Evolutionary conservation across 2,797 vertebrate genomes (phyloP).

Genomic region (Phyllotis vaccarum): DNA sequence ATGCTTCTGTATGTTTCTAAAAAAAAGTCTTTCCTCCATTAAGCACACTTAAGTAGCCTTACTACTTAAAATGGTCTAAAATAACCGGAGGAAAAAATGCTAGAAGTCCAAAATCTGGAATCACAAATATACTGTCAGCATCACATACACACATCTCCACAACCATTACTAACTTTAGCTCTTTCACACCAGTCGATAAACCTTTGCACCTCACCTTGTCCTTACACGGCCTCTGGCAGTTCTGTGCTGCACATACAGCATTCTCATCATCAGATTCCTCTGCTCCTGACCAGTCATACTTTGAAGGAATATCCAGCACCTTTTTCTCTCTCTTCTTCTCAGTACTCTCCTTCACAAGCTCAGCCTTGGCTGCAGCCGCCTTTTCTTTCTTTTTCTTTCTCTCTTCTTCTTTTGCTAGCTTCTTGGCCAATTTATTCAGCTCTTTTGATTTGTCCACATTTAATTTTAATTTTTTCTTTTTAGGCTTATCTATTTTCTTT

Average conservation of each 20-base stretch:
- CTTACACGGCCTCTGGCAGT: constrained; percentile 98
- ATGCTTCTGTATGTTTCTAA: constrained; percentile 18
- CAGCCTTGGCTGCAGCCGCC: constrained; percentile 92
- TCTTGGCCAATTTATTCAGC: constrained; percentile 97
- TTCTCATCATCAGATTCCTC: constrained; percentile 99
- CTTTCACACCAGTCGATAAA: not conserved
- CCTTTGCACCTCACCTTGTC: constrained; percentile 93
- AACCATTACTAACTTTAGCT: not conserved
- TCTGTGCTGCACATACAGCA: constrained; percentile 96
- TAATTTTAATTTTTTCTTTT: constrained; percentile 99
- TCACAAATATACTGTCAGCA: not conserved
- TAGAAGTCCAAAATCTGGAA: constrained; percentile 19
- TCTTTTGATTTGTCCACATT: constrained; percentile 96
- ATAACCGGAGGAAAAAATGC: constrained; percentile 45
- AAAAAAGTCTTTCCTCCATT: constrained; percentile 33
- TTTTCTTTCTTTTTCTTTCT: constrained; percentile 97
- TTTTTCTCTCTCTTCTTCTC: constrained; percentile 98
- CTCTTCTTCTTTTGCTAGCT: constrained; percentile 98
- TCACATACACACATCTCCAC: not conserved
- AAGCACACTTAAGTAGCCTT: constrained; percentile 42
- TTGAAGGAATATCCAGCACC: constrained; percentile 97
- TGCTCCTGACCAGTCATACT: constrained; percentile 99
- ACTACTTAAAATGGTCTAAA: constrained; percentile 41
- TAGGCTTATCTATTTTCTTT: constrained; percentile 96
- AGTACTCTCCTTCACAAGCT: constrained; percentile 92